phyloP scores from a whole-genome alignment of 2,797 vertebrate genomes.

The Microtus obscurus region DNA sequence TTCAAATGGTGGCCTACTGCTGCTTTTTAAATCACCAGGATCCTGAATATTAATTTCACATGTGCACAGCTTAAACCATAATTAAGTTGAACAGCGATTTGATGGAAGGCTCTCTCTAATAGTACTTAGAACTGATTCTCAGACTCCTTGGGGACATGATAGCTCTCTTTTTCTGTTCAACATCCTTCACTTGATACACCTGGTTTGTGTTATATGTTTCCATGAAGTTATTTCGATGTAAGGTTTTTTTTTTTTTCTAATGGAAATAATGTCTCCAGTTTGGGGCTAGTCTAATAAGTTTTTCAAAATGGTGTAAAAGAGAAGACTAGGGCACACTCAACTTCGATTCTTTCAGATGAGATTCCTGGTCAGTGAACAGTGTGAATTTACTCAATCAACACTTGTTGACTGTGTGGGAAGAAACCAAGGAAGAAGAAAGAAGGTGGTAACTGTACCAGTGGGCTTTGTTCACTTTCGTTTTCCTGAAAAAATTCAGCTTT shows the following conservation, averaged over 20 bases:
- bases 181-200: constrained; percentile 66
- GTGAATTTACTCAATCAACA: constrained; percentile 16
- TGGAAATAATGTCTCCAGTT: constrained; percentile 51
- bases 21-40: constrained; percentile 75
- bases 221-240: constrained; percentile 66
- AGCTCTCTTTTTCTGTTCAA: constrained; percentile 69
- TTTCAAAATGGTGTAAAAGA: constrained; percentile 32
- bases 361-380: constrained; percentile 6
- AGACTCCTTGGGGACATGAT: constrained; percentile 59
- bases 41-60: constrained; percentile 77
- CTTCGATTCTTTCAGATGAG: not conserved
- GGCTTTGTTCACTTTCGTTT: not conserved
- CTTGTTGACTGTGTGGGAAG: not conserved
- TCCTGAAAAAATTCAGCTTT: not conserved
- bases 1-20: constrained; percentile 67
- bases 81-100: constrained; percentile 74
- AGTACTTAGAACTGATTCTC: constrained; percentile 58
- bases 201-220: constrained; percentile 68
- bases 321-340: not conserved
- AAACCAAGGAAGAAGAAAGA: not conserved
- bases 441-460: not conserved
- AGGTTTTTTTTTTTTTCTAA: constrained; percentile 33
- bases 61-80: constrained; percentile 73
- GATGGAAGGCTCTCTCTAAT: constrained; percentile 60
- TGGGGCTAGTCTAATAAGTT: not conserved